Evolutionary conservation across 2,113 vertebrate species (phyloP).

Genomic region (Cairina moschata): DNA sequence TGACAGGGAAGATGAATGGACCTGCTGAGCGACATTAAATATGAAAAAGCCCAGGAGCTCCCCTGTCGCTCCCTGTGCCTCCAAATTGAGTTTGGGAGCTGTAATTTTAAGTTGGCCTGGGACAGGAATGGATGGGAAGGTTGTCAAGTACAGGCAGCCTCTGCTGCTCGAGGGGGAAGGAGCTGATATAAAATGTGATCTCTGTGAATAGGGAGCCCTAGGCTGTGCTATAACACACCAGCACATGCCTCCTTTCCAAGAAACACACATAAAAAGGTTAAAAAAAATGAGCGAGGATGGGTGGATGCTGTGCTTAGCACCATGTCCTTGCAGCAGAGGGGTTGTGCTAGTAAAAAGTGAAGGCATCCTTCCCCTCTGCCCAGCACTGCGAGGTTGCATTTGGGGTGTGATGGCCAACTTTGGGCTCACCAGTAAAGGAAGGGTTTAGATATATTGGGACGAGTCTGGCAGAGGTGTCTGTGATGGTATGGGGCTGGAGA

Average conservation of each 20-base stretch:
- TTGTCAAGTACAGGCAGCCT: slow-evolving; percentile 5
- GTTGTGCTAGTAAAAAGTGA: background rate
- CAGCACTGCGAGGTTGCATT: background rate
- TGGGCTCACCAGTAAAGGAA: background rate
- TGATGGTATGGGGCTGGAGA: background rate
- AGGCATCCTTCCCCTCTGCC: background rate
- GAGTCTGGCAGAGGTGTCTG: background rate
- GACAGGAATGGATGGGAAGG: background rate
- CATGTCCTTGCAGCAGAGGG: background rate
- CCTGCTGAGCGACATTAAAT: background rate
- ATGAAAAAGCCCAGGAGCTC: background rate
- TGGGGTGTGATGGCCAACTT: fast-evolving
- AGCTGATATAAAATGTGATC: background rate
- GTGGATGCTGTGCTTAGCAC: background rate
- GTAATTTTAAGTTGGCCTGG: background rate
- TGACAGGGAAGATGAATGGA: slow-evolving; percentile 33
- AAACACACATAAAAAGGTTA: background rate
- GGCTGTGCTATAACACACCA: background rate
- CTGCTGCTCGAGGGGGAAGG: slow-evolving; percentile 13
- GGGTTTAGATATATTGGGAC: background rate
- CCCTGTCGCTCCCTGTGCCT: background rate
- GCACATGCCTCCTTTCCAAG: background rate
- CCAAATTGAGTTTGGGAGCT: background rate
- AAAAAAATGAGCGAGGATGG: background rate
- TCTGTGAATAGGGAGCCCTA: background rate